Evolutionary conservation across 2,888 invertebrate genomes (phyloP), one percentile per base, ranked within the genome.

Genomic region (Petrophora chlorosata): DNA sequence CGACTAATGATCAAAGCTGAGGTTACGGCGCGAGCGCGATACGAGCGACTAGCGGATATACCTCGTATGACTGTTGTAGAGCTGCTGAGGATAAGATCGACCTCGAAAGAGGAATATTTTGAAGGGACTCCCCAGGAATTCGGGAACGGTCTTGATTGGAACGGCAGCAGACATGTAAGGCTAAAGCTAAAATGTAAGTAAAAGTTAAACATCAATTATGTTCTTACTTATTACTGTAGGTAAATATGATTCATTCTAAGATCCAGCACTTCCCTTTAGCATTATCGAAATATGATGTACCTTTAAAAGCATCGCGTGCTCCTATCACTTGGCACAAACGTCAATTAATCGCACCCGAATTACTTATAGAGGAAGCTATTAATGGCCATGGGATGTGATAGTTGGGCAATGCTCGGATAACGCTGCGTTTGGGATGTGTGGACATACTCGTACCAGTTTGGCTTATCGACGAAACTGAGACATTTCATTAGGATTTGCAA

Each of bases 261-360:
- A n/a, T n/a, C n/a, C n/a, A n/a, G n/a, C n/a, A n/a, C n/a, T n/a
- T n/a, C n/a, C n/a, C n/a, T n/a, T n/a, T n/a, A n/a, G n/a, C n/a
- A n/a, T n/a, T n/a, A n/a, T n/a, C n/a, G n/a, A n/a, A n/a, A n/a
- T n/a, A n/a, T n/a, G n/a, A n/a, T n/a, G n/a, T n/a, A n/a, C n/a
- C 12, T 17, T 22, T 34, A 19, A 13, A 5, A 16, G 16, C 10
- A 42, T 39, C 53, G 54, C 52, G 29, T 9, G 39, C 33, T 42
- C 35, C 25, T 38, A 14, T 58, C 45, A 51, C 58, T 56, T 52
- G 55, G 41, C 8, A 3, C 49, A 34, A 7, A 25, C 36, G 49
- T 50, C 61, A 51, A 70, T 69, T 65, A 67, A 70, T 63, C 61
- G 65, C 61, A 55, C 59, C 44, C 56, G 67, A 58, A 70, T 69